These are phyloP conservation scores for Zonotrichia albicollis DNA, from an alignment of 2,797 vertebrate species.

Conservation along the genomic window DNA sequence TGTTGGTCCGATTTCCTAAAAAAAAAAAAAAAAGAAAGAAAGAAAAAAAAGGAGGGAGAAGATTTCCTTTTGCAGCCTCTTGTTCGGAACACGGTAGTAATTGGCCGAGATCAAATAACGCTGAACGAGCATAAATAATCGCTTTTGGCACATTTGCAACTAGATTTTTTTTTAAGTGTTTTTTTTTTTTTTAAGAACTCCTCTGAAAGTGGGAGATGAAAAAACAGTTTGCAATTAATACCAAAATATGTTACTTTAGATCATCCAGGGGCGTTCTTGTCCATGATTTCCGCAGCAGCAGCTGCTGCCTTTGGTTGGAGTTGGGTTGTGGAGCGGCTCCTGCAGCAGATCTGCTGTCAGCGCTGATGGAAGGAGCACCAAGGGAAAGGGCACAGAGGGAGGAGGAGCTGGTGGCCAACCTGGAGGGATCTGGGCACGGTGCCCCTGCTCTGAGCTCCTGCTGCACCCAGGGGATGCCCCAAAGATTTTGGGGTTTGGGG, in stretches of 20 bases:
- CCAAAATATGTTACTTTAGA: neutral
- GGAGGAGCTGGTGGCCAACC: neutral
- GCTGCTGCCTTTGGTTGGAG: neutral
- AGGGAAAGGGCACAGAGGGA: neutral
- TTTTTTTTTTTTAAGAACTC: neutral
- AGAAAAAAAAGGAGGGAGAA: neutral
- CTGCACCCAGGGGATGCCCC: neutral
- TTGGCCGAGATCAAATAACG: neutral
- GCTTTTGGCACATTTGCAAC: neutral
- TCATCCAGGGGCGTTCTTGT: neutral
- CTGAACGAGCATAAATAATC: neutral
- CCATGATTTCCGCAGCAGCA: fast-evolving
- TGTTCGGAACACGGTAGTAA: neutral
- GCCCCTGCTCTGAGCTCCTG: neutral
- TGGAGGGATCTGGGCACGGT: neutral
- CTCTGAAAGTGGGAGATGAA: neutral
- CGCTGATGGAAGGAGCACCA: neutral
- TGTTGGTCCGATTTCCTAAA: neutral
- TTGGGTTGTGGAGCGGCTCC: neutral
- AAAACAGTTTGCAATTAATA: neutral
- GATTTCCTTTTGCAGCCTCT: neutral
- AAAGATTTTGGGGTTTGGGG: neutral
- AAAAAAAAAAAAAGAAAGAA: neutral
- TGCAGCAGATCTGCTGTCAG: neutral
- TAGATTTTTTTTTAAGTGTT: neutral